A percentile compares a stretch with the other conserved stretches of the same genome.
These are phyloP conservation scores for Myripristis jacobus DNA, from an alignment of 2,797 vertebrate species.

Conservation along the genomic window DNA sequence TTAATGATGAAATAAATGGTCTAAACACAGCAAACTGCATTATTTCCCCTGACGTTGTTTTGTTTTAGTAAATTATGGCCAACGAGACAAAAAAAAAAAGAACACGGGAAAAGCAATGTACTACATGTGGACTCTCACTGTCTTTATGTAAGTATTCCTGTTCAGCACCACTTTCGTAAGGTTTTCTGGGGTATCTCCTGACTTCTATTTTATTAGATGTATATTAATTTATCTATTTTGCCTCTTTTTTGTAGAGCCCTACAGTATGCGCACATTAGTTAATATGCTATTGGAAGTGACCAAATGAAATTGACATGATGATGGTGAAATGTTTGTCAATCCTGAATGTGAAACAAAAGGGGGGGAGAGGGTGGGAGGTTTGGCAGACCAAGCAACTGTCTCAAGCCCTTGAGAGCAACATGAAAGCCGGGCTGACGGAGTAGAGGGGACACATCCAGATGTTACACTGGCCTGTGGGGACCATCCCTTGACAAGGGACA, in stretches of 20 bases:
- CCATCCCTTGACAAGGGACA: constrained; percentile 55
- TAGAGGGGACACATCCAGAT: constrained; percentile 68
- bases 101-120: neutral
- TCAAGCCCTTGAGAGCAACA: constrained; percentile 40
- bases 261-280: neutral
- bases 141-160: neutral
- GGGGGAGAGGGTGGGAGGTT: neutral
- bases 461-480: constrained; percentile 62
- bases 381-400: constrained; percentile 28
- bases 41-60: neutral
- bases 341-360: constrained; percentile 37
- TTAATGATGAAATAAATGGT: constrained; percentile 49
- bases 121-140: neutral
- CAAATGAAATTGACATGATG: constrained; percentile 16
- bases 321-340: constrained; percentile 10
- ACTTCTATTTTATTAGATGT: too few species aligned
- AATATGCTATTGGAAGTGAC: neutral
- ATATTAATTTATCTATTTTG: too few species aligned
- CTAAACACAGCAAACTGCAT: constrained; percentile 5
- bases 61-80: neutral
- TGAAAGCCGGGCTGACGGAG: constrained; percentile 53
- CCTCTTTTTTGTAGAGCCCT: too few species aligned
- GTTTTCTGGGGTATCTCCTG: neutral
- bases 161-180: neutral
- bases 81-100: neutral